Conservation (phyloP, 2,888 invertebrate species). For the Dioctria rufipes region DNA sequence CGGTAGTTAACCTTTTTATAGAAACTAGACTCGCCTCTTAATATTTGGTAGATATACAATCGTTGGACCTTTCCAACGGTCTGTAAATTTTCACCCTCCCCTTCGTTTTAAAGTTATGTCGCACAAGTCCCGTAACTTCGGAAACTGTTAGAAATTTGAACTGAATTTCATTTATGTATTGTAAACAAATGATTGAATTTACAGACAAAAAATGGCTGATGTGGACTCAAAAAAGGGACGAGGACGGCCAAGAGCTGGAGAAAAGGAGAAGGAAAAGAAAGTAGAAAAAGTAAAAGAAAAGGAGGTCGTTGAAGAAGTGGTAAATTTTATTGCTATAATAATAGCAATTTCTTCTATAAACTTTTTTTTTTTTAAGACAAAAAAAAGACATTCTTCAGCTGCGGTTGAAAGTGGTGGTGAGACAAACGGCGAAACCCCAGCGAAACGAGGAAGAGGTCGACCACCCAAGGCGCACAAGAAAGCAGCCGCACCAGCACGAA, state of each 20-base stretch:
- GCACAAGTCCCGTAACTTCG: too few species aligned
- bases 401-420: slow-evolving; percentile 62
- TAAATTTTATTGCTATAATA: background rate
- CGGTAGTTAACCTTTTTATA: too few species aligned
- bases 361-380: slow-evolving; percentile 3
- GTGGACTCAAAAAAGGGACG: slow-evolving; percentile 34
- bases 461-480: slow-evolving; percentile 51
- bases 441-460: slow-evolving; percentile 54
- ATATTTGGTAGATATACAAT: too few species aligned
- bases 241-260: slow-evolving; percentile 30
- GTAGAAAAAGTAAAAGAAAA: slow-evolving; percentile 3
- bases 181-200: too few species aligned
- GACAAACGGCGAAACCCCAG: slow-evolving; percentile 29
- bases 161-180: too few species aligned
- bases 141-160: too few species aligned
- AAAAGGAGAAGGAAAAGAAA: slow-evolving; percentile 14
- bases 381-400: slow-evolving; percentile 36
- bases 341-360: too few species aligned
- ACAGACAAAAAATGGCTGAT: slow-evolving; percentile 42
- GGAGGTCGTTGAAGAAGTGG: background rate
- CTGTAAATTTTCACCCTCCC: too few species aligned
- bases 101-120: too few species aligned
- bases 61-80: too few species aligned
- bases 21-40: too few species aligned
- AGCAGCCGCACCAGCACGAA: background rate